Percentiles rank a stretch among this genome's conserved stretches.
Conservation (phyloP, 2,797 vertebrate species). For the Pipistrellus nathusii region DNA sequence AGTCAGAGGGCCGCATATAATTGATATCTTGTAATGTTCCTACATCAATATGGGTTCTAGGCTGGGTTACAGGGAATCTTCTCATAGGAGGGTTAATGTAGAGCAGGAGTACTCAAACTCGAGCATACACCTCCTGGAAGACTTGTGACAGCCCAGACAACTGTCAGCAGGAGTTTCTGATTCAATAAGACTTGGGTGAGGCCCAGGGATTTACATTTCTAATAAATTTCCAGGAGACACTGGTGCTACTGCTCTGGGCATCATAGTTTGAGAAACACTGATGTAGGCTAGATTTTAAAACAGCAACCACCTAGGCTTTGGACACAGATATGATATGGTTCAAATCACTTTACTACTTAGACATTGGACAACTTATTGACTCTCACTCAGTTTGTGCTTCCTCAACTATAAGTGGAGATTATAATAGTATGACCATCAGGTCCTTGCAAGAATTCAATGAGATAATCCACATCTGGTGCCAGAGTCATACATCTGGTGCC, state of each 20-base stretch:
- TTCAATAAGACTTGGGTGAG: neutral
- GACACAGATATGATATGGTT: neutral
- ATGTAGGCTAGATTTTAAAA: neutral
- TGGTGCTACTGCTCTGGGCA: neutral
- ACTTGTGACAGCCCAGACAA: neutral
- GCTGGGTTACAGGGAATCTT: neutral
- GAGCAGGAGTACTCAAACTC: neutral
- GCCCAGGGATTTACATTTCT: constrained; percentile 14
- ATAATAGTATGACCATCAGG: neutral
- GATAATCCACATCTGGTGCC: neutral
- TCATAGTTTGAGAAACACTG: neutral
- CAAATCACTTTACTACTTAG: neutral
- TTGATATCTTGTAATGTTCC: neutral
- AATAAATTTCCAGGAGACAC: constrained; percentile 6
- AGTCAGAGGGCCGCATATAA: neutral
- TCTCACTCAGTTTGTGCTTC: neutral
- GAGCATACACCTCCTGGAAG: neutral
- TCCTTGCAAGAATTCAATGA: neutral
- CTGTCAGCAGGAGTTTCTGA: neutral
- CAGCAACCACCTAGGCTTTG: neutral
- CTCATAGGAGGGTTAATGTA: neutral
- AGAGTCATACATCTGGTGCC: neutral
- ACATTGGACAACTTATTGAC: neutral
- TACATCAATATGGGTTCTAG: neutral
- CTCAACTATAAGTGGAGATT: neutral